Evolutionary conservation across 1,140 invertebrate genomes (phyloP).

Genomic region (Rhyzopertha dominica): DNA sequence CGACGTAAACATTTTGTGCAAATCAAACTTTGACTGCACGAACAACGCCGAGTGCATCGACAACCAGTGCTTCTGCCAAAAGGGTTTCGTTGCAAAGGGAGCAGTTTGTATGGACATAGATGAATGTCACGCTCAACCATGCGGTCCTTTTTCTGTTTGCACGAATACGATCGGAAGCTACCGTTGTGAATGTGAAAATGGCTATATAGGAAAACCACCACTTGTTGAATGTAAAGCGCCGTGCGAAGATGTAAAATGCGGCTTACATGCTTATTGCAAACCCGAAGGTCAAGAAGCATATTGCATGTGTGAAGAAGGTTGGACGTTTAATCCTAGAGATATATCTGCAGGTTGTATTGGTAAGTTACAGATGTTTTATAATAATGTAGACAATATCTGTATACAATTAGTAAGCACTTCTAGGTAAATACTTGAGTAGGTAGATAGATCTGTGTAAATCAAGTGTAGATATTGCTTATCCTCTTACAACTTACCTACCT

Average conservation of each 20-base stretch:
- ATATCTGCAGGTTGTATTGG: conserved; percentile 82
- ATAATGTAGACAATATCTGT: too few species aligned
- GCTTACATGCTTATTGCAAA: conserved; percentile 82
- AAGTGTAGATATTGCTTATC: too few species aligned
- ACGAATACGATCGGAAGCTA: conserved; percentile 79
- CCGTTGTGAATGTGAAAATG: conserved; percentile 80
- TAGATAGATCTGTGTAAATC: too few species aligned
- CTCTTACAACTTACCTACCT: too few species aligned
- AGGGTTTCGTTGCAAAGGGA: conserved; percentile 76
- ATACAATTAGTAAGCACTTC: too few species aligned
- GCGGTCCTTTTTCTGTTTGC: conserved; percentile 78
- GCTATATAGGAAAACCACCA: conserved; percentile 79
- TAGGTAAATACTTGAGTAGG: too few species aligned
- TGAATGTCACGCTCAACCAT: conserved; percentile 71
- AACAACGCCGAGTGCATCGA: conserved; percentile 88
- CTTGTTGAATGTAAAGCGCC: conserved; percentile 78
- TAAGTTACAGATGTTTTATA: conserved; percentile 40
- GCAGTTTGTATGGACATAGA: conserved; percentile 76
- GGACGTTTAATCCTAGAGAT: conserved; percentile 85
- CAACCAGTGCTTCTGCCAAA: conserved; percentile 84
- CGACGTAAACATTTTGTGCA: conserved; percentile 80
- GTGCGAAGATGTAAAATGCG: conserved; percentile 86
- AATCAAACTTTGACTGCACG: conserved; percentile 84
- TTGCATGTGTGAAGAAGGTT: conserved; percentile 89
- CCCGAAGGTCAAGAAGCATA: conserved; percentile 83